A percentile compares a stretch with the other conserved stretches of the same genome.
These are phyloP conservation scores for Picus viridis DNA, from an alignment of 2,797 vertebrate genomes.

Conservation along the genomic window DNA sequence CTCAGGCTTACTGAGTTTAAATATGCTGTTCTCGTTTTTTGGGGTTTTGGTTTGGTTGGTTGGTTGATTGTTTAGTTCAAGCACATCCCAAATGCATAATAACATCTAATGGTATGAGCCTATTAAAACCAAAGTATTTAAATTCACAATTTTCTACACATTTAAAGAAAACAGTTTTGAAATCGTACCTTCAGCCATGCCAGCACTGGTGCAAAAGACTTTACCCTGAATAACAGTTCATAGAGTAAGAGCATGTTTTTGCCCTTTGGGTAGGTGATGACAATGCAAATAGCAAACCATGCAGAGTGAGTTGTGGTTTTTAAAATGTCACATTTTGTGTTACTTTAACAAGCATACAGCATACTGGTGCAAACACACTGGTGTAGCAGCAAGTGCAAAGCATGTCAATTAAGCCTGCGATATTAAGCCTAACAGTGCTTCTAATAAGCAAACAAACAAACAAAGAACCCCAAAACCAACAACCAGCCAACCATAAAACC, in stretches of 20 bases:
- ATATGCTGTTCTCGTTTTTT: neutral
- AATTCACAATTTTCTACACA: neutral
- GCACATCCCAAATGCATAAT: neutral
- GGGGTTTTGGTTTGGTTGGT: neutral
- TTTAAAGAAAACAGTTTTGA: conserved; percentile 12
- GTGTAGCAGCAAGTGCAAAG: neutral
- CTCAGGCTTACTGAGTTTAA: neutral
- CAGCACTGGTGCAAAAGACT: neutral
- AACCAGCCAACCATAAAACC: too few relatives aligned
- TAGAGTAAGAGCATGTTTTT: neutral
- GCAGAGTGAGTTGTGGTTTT: neutral
- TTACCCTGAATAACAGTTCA: neutral
- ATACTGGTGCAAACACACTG: neutral
- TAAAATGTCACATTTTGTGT: neutral
- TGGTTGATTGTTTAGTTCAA: neutral
- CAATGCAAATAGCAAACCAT: neutral
- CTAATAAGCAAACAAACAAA: neutral
- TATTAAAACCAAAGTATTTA: conserved; percentile 14
- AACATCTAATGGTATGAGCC: neutral
- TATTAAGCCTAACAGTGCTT: neutral
- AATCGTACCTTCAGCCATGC: neutral
- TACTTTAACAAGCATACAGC: neutral
- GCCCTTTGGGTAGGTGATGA: neutral
- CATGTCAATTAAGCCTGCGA: neutral
- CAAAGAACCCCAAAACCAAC: neutral